Evolutionary conservation across 2,888 invertebrate species (phyloP).

Genomic region (Volucella zonaria): DNA sequence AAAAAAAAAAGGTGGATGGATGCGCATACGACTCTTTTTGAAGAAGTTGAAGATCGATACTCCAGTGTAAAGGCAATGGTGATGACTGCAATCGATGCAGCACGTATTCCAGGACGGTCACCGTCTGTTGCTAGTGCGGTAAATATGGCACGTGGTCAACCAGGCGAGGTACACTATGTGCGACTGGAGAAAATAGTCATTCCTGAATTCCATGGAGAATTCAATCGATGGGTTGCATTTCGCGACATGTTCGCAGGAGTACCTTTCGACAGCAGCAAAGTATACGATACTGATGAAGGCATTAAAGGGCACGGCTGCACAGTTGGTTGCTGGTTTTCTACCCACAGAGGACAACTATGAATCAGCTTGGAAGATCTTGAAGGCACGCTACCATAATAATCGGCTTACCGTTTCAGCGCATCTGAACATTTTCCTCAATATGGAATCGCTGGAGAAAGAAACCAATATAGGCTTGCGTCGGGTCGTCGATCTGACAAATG

Average conservation of each 20-base stretch:
- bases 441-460: conserved; percentile 33
- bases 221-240: no score
- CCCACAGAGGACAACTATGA: conserved; percentile 37
- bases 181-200: no score
- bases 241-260: conserved; percentile 15
- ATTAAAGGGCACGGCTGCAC: conserved; percentile 25
- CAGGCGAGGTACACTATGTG: no score
- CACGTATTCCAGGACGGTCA: no score
- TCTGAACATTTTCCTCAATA: conserved; percentile 34
- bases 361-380: conserved; percentile 37
- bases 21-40: no score
- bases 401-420: conserved; percentile 34
- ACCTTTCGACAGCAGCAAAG: conserved; percentile 31
- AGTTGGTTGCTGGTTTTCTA: conserved; percentile 36
- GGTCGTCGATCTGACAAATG: conserved; percentile 15
- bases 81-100: no score
- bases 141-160: no score
- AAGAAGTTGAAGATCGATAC: no score
- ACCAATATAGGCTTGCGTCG: conserved; percentile 45
- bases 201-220: no score
- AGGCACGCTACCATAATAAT: conserved; percentile 19
- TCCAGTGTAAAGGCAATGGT: no score
- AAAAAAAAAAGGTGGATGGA: no score
- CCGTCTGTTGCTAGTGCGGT: no score
- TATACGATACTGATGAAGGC: conserved; percentile 36